Conservation (phyloP, 2,888 invertebrate genomes). For the Drosophila macrospina region DNA sequence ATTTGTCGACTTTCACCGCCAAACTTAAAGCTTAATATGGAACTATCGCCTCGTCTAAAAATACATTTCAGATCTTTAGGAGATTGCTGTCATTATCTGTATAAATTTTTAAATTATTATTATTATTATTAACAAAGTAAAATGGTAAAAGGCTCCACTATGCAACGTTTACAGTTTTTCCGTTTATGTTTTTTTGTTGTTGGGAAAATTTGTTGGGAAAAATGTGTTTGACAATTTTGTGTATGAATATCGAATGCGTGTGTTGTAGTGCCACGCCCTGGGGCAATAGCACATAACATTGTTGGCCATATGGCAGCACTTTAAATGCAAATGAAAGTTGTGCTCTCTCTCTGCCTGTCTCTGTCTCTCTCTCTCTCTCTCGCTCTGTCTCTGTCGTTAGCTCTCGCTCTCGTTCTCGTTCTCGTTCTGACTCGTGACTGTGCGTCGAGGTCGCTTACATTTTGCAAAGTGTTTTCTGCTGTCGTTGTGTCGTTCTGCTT, state of each 20-base stretch:
- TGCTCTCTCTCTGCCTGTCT: constrained; percentile 48
- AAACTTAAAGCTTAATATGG: too few species aligned
- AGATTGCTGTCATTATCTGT: too few species aligned
- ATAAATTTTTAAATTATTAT: too few species aligned
- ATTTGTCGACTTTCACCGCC: too few species aligned
- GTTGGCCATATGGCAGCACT: constrained; percentile 78
- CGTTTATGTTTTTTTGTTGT: neutral
- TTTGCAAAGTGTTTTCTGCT: constrained; percentile 68
- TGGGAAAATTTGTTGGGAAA: constrained; percentile 3
- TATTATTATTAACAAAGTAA: too few species aligned
- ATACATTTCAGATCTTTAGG: too few species aligned
- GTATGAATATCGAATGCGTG: constrained; percentile 12
- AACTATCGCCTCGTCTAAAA: too few species aligned
- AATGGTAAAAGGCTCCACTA: too few species aligned
- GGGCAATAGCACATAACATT: constrained; percentile 51
- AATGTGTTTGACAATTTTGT: constrained; percentile 20
- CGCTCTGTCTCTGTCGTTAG: too few species aligned
- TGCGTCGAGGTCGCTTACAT: constrained; percentile 76
- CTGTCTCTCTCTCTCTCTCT: constrained; percentile 10
- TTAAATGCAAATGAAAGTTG: constrained; percentile 79
- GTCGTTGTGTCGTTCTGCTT: constrained; percentile 15
- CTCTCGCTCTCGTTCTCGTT: neutral
- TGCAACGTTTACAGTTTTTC: neutral
- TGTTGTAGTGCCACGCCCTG: constrained; percentile 35
- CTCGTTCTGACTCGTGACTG: constrained; percentile 39